Evolutionary conservation across 2,888 invertebrate genomes (phyloP).

Genomic region (Philaethria dido): DNA sequence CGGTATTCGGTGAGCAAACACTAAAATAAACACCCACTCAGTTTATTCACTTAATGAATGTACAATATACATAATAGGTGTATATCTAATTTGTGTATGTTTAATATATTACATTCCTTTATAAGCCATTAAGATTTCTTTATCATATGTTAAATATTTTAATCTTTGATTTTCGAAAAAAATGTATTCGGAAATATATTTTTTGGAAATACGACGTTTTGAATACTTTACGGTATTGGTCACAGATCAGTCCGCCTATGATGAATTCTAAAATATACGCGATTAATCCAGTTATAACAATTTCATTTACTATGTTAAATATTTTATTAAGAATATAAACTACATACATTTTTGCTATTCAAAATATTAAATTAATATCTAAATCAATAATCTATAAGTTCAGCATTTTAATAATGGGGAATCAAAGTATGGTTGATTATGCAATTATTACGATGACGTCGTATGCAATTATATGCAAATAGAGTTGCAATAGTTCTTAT

Average conservation of each 20-base stretch:
- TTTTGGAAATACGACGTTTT: too few species aligned
- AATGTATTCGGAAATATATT: too few species aligned
- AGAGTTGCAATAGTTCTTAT: conserved; percentile 1
- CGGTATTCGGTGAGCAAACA: conserved; percentile 42
- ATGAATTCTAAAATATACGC: too few species aligned
- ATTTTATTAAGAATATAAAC: too few species aligned
- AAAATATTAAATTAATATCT: neutral
- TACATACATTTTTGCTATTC: too few species aligned
- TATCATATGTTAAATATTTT: too few species aligned
- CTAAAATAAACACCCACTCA: conserved; percentile 41
- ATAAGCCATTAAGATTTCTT: too few species aligned
- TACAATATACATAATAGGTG: neutral
- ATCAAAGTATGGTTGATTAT: neutral
- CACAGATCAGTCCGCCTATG: too few species aligned
- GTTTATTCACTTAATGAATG: conserved; percentile 43
- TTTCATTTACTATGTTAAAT: too few species aligned
- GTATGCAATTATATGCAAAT: conserved; percentile 24
- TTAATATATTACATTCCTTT: neutral
- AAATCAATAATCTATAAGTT: neutral
- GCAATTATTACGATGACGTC: conserved; percentile 15
- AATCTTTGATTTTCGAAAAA: too few species aligned
- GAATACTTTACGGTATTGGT: too few species aligned
- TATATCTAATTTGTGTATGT: neutral
- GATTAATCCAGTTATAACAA: too few species aligned
- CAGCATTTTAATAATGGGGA: conserved; percentile 3